Evolutionary conservation across 1,140 invertebrate genomes (phyloP).

Genomic region (Drosophila kurseongensis): DNA sequence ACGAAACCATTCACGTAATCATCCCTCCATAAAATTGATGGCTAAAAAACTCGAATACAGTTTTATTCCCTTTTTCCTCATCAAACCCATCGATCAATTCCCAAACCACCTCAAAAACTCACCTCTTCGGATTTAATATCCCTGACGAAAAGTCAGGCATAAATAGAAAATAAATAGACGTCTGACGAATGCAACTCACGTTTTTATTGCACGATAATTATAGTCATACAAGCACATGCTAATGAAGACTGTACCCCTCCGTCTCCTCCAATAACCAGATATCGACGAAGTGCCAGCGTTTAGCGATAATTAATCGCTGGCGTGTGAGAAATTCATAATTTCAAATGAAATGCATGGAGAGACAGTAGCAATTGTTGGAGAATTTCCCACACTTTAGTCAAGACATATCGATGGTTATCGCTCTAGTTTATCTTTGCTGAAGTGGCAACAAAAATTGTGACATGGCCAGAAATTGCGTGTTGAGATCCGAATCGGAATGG

Average conservation of each 20-base stretch:
- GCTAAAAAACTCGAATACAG: neutral
- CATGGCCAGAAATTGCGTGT: constrained; percentile 25
- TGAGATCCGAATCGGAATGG: constrained; percentile 20
- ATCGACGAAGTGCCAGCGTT: constrained; percentile 69
- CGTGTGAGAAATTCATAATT: constrained; percentile 76
- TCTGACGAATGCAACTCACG: constrained; percentile 65
- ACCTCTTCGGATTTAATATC: constrained; percentile 13
- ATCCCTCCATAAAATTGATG: neutral
- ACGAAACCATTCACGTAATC: neutral
- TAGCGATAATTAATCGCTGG: constrained; percentile 71
- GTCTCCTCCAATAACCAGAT: constrained; percentile 12
- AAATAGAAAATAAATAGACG: constrained; percentile 30
- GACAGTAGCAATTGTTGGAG: constrained; percentile 34
- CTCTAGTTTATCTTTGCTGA: constrained; percentile 22
- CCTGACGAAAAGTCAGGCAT: constrained; percentile 27
- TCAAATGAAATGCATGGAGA: constrained; percentile 22
- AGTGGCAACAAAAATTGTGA: constrained; percentile 32
- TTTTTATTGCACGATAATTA: constrained; percentile 77
- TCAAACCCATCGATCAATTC: constrained; percentile 23
- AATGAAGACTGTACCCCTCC: constrained; percentile 39
- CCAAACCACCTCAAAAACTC: constrained; percentile 14
- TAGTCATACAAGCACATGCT: constrained; percentile 54
- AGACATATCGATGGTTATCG: constrained; percentile 28
- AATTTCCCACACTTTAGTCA: constrained; percentile 54
- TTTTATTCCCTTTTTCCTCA: neutral